Evolutionary conservation across 2,888 invertebrate genomes (phyloP).

Genomic region (Pyralis farinalis): DNA sequence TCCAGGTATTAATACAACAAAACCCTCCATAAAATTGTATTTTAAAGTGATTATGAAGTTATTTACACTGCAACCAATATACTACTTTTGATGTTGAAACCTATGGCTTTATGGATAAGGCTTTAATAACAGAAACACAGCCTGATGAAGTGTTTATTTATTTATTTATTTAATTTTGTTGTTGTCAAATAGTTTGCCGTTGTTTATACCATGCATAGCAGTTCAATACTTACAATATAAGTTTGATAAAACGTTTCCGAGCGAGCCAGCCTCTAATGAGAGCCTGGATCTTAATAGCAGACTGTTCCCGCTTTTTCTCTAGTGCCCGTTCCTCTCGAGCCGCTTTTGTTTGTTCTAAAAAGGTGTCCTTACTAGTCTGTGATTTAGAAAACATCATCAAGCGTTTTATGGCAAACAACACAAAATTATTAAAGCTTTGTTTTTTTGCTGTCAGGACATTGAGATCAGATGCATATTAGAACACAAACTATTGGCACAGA

Average conservation of each 20-base stretch:
- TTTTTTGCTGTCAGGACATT: constrained; percentile 47
- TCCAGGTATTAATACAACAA: no score
- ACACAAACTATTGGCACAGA: constrained; percentile 13
- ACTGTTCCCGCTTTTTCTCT: constrained; percentile 89
- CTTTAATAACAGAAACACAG: no score
- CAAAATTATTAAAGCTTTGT: constrained; percentile 47
- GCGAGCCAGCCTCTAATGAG: constrained; percentile 87
- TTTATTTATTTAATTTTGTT: no score
- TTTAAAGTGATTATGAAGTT: no score
- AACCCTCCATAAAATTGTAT: no score
- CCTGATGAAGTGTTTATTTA: no score
- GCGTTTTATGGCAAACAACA: constrained; percentile 29
- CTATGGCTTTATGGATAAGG: no score
- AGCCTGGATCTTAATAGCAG: constrained; percentile 89
- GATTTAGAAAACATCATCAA: constrained; percentile 64
- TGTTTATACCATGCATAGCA: no score
- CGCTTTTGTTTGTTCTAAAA: constrained; percentile 94
- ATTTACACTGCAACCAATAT: no score
- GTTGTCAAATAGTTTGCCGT: no score
- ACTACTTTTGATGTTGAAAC: no score
- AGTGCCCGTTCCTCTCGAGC: constrained; percentile 94
- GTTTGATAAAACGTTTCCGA: constrained; percentile 81
- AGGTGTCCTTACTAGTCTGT: constrained; percentile 85
- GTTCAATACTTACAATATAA: constrained; percentile 85
- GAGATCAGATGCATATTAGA: constrained; percentile 24